Conservation (phyloP, 2,797 vertebrate species). For the Peromyscus aztecus region DNA sequence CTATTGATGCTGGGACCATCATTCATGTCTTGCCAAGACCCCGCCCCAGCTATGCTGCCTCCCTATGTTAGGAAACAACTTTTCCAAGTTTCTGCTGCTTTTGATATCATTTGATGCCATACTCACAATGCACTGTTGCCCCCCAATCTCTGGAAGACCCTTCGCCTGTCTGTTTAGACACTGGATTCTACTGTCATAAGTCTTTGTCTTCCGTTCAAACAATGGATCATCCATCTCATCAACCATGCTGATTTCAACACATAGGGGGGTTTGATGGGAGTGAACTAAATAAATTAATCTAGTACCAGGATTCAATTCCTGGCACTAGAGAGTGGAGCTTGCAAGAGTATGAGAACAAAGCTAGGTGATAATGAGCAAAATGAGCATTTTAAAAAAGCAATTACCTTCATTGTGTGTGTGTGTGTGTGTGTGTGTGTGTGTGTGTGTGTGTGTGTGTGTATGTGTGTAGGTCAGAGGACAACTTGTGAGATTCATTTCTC, state of each 20-base stretch:
- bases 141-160: not conserved
- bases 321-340: not conserved
- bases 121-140: not conserved
- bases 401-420: not conserved
- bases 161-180: not conserved
- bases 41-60: not conserved
- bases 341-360: not conserved
- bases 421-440: not conserved
- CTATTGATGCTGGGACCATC: not conserved
- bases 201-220: not conserved
- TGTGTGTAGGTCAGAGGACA: not conserved
- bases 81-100: not conserved
- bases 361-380: not conserved
- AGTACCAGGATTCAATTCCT: not conserved
- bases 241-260: not conserved
- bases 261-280: not conserved
- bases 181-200: not conserved
- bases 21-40: not conserved
- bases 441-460: not conserved
- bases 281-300: slow-evolving; percentile 1
- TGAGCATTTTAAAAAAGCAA: not conserved
- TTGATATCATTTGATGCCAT: not conserved
- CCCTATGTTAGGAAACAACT: not conserved
- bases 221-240: not conserved
- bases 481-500: not conserved